Conservation (phyloP, 2,797 vertebrate genomes). For the Cyclura pinguis region DNA sequence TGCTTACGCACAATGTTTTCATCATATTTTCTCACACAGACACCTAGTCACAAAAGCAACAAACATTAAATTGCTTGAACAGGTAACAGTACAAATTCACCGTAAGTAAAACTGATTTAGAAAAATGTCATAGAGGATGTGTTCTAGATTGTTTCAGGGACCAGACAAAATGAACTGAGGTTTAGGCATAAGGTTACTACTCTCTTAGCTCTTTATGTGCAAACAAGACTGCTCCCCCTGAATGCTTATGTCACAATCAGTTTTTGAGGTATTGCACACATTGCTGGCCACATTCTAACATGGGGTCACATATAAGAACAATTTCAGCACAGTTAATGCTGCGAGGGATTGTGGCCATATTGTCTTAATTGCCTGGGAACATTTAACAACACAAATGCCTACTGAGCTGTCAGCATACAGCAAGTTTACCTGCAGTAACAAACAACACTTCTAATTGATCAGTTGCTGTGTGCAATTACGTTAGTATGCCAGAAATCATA, state of each 20-base stretch:
- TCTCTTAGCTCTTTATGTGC: background rate
- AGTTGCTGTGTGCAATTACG: background rate
- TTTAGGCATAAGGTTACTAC: background rate
- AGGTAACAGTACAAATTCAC: background rate
- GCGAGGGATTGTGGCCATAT: background rate
- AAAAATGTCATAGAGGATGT: background rate
- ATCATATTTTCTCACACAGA: slow-evolving; percentile 71
- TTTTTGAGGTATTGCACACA: background rate
- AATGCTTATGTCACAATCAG: background rate
- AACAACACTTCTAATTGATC: background rate
- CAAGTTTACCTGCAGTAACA: background rate
- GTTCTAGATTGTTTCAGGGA: background rate
- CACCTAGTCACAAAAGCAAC: slow-evolving; percentile 67
- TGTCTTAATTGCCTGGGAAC: background rate
- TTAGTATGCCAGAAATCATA: background rate
- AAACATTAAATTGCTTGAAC: slow-evolving; percentile 1
- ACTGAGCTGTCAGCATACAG: background rate
- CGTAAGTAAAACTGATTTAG: background rate
- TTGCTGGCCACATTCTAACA: background rate
- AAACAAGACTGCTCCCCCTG: background rate
- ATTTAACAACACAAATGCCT: background rate
- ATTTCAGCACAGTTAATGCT: background rate
- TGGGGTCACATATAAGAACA: background rate
- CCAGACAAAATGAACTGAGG: background rate
- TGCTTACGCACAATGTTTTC: slow-evolving; percentile 77